Conservation (phyloP, 2,888 invertebrate species). For the Dasypogon diadema region DNA sequence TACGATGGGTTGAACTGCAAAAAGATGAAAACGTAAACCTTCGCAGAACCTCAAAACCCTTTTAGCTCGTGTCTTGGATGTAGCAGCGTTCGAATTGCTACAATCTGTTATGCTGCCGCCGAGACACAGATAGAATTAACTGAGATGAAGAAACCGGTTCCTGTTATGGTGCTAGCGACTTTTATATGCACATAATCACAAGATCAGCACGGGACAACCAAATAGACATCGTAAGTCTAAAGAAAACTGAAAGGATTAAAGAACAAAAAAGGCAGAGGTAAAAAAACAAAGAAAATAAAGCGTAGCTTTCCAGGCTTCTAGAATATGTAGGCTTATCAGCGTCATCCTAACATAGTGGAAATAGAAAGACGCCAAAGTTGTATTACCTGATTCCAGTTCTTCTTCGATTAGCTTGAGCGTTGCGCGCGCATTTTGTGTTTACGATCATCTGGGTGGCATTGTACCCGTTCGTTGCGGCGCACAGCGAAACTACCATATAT, state of each 20-base stretch:
- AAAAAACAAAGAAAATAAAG: neutral
- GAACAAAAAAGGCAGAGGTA: neutral
- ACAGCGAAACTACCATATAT: neutral
- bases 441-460: neutral
- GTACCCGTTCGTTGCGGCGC: neutral
- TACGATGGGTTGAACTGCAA: neutral
- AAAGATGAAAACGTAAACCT: neutral
- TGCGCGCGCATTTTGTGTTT: conserved; percentile 3
- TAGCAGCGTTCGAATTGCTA: conserved; percentile 38
- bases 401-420: neutral
- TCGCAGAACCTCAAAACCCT: conserved; percentile 53
- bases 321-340: neutral
- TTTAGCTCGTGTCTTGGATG: conserved; percentile 56
- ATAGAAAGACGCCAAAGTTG: neutral
- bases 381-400: neutral
- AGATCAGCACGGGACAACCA: conserved; percentile 28
- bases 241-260: conserved; percentile 1
- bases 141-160: neutral
- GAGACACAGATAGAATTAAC: neutral
- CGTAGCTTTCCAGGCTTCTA: neutral
- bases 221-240: conserved; percentile 16
- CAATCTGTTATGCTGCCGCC: conserved; percentile 33
- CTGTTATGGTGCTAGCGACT: neutral
- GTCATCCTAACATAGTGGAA: neutral
- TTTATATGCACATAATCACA: neutral